Evolutionary conservation across 2,797 vertebrate genomes (phyloP).

Genomic region (Cuculus canorus): DNA sequence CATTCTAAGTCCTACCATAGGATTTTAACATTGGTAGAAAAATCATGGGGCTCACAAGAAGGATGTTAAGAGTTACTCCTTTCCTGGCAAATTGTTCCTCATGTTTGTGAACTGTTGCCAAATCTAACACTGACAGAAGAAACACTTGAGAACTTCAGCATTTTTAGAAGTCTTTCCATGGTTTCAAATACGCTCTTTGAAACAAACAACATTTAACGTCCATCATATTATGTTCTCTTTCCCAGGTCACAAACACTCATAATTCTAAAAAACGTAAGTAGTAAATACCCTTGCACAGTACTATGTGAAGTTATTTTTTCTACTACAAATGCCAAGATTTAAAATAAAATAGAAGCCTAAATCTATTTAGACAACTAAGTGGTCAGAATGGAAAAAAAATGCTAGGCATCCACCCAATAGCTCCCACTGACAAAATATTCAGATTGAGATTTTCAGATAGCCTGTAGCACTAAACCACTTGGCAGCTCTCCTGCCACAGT

Average conservation of each 20-base stretch:
- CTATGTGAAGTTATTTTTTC: neutral
- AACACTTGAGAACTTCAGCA: constrained; percentile 24
- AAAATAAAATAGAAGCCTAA: neutral
- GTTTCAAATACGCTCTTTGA: neutral
- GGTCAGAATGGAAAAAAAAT: neutral
- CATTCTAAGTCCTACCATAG: neutral
- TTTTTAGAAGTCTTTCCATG: constrained; percentile 65
- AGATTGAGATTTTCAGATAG: constrained; percentile 55
- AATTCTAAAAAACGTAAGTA: neutral
- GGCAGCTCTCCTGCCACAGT: constrained; percentile 26
- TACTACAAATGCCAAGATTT: neutral
- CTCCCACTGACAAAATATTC: constrained; percentile 54
- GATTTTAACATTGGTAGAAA: neutral
- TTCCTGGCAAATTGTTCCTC: neutral
- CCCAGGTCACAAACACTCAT: neutral
- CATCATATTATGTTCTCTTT: neutral
- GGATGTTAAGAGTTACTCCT: neutral
- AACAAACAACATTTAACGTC: constrained; percentile 19
- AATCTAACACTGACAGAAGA: constrained; percentile 51
- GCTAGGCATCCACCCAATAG: constrained; percentile 28
- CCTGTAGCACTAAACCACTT: constrained; percentile 26
- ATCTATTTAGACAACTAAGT: neutral
- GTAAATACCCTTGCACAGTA: neutral
- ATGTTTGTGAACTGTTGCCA: constrained; percentile 24
- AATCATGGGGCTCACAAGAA: neutral